Evolutionary conservation across 2,888 invertebrate species (phyloP).

Genomic region (Acrocyrtus sp.): DNA sequence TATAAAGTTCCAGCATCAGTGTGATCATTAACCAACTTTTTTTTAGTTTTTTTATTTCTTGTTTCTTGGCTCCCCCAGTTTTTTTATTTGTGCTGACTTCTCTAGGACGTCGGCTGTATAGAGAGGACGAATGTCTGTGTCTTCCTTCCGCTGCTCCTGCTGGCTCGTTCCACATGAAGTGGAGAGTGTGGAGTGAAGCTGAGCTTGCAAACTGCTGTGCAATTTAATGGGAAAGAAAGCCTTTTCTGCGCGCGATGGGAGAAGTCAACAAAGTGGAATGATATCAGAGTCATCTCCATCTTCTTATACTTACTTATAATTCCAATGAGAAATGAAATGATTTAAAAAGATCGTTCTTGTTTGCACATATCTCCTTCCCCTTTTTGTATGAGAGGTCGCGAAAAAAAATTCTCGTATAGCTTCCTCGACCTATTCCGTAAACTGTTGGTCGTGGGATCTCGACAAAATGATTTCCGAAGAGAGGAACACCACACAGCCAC

Average conservation of each 20-base stretch:
- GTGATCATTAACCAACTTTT: too few relatives aligned
- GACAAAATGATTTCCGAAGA: slow-evolving; percentile 33
- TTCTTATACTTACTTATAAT: too few relatives aligned
- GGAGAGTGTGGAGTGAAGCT: too few relatives aligned
- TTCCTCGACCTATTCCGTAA: slow-evolving; percentile 24
- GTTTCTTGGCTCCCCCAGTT: background rate
- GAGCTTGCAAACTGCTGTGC: too few relatives aligned
- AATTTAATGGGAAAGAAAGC: background rate
- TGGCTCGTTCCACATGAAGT: too few relatives aligned
- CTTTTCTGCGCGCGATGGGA: background rate
- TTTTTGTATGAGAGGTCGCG: slow-evolving; percentile 4
- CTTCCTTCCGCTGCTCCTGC: too few relatives aligned
- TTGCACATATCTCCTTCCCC: background rate
- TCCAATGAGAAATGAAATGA: slow-evolving; percentile 1
- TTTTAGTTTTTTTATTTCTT: slow-evolving; percentile 23
- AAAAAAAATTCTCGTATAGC: slow-evolving; percentile 33
- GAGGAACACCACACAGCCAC: slow-evolving; percentile 23
- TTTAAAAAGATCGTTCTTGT: background rate
- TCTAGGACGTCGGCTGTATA: background rate
- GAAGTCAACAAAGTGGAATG: slow-evolving; percentile 14
- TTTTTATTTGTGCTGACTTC: slow-evolving; percentile 3
- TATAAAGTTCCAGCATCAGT: slow-evolving; percentile 7
- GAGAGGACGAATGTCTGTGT: background rate
- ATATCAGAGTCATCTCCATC: too few relatives aligned
- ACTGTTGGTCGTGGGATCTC: slow-evolving; percentile 32